Evolutionary conservation across 2,797 vertebrate species (phyloP).

Genomic region (Acrocephalus scirpaceus): DNA sequence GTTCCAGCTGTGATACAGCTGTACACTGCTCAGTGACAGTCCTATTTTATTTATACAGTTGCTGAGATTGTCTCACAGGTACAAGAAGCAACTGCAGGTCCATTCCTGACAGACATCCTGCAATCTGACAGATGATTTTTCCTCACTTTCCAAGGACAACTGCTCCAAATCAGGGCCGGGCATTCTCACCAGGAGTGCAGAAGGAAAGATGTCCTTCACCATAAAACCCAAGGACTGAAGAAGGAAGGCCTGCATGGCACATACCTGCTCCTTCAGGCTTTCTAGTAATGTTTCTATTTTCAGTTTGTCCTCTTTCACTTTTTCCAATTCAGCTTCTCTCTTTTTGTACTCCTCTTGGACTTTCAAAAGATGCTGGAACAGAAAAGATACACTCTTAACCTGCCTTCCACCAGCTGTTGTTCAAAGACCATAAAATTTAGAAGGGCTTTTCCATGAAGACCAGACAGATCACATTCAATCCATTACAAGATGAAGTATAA

Average conservation of each 20-base stretch:
- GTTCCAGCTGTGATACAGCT: not conserved
- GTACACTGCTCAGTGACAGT: not conserved
- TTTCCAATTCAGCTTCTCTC: conserved; percentile 89
- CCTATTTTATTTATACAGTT: not conserved
- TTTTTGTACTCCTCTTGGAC: conserved; percentile 91
- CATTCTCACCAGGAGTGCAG: not conserved
- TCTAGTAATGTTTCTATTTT: conserved; percentile 87
- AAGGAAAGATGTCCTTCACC: not conserved
- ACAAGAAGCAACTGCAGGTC: not conserved
- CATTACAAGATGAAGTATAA: not conserved
- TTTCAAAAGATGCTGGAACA: conserved; percentile 89
- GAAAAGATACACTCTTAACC: not conserved
- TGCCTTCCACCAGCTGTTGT: not conserved
- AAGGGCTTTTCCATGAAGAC: not conserved
- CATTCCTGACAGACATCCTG: not conserved
- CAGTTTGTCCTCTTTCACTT: conserved; percentile 87
- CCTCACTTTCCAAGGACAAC: not conserved
- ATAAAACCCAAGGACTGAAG: not conserved
- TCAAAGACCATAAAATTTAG: not conserved
- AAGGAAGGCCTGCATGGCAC: not conserved
- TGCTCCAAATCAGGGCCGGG: not conserved
- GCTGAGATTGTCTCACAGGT: not conserved
- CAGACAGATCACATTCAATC: not conserved
- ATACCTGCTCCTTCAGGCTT: conserved; percentile 87
- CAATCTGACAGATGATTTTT: not conserved